Percentiles rank a stretch among this genome's conserved stretches.
phyloP scores from a whole-genome alignment of 2,113 vertebrate genomes.

The Sminthopsis crassicaudata region DNA sequence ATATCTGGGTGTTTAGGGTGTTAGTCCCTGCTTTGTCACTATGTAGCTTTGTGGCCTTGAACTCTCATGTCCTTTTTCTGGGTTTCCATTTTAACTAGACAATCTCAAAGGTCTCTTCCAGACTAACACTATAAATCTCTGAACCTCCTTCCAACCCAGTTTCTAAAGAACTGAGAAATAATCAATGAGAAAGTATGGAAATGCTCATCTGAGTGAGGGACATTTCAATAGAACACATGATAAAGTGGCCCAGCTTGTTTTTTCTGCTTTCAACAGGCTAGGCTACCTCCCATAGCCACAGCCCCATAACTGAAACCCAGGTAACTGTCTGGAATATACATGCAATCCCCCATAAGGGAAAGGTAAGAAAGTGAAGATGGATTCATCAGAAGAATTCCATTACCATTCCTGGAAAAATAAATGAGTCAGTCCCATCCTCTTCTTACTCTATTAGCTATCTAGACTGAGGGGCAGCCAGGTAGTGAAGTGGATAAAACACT shows the following conservation, averaged over 20 bases:
- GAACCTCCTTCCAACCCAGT: background rate
- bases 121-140: background rate
- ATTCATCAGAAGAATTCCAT: background rate
- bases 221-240: background rate
- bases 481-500: background rate
- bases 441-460: background rate
- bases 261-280: background rate
- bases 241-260: background rate
- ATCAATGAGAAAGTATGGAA: background rate
- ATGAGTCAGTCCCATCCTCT: background rate
- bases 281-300: background rate
- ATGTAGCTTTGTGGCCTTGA: no score
- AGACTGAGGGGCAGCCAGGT: background rate
- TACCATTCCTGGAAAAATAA: background rate
- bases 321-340: background rate
- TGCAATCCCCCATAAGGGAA: background rate
- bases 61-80: background rate
- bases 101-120: background rate
- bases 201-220: background rate
- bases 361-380: background rate
- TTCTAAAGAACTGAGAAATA: background rate
- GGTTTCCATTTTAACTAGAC: background rate
- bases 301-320: background rate
- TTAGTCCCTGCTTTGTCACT: background rate
- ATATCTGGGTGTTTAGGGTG: background rate